Base-by-base conservation (phyloP, 2,888 invertebrate genomes). In the Epinotia nisella region DNA sequence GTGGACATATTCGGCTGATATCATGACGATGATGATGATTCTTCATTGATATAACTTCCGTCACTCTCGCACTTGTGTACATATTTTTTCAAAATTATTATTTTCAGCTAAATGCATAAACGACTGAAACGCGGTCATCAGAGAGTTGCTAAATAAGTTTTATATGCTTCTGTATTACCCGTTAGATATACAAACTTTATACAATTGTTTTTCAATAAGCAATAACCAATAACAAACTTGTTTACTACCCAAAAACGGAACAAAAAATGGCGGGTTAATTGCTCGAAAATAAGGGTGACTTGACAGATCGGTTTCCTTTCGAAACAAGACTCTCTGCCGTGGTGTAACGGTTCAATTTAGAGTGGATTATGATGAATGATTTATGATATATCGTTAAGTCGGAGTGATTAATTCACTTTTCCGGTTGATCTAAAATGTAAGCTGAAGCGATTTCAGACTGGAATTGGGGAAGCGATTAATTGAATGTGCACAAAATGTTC, bases 361-460 rank as follows among this genome's bases (percentile, higher is more conserved):
- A 74, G 70, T 70, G 76, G 77, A 75, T 76, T 70, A 75, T 75
- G 74, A 76, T 76, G 78, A 75, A 78, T 79, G 85, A 87, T 87
- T 87, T 87, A 87, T 86, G 81, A 81, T 81, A 77, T 80, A 80
- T 86, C 85, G 84, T 87, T 85, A 87, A 82, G 80, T 80, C 78
- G 78, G 77, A 83, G 84, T 87, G 87, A 87, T 87, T 86, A 84
- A 86, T 87, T 83, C 77, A 80, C 80, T 82, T 78, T 76, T 70
- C 75, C 71, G 75, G 67, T 74, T 72, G 74, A 76, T 78, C 77
- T n/a, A 51, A 62, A 39, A 45, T 15, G 51, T 13, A 45, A 73
- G 75, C 10, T 39, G 21, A 13, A 15, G 76, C 78, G 77, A 45
- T 24, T 45, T 21, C n/a, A 11, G 21, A 4, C 24, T 3, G n/a